Conservation (phyloP, 2,113 vertebrate species). For the Turdus rufiventris region DNA sequence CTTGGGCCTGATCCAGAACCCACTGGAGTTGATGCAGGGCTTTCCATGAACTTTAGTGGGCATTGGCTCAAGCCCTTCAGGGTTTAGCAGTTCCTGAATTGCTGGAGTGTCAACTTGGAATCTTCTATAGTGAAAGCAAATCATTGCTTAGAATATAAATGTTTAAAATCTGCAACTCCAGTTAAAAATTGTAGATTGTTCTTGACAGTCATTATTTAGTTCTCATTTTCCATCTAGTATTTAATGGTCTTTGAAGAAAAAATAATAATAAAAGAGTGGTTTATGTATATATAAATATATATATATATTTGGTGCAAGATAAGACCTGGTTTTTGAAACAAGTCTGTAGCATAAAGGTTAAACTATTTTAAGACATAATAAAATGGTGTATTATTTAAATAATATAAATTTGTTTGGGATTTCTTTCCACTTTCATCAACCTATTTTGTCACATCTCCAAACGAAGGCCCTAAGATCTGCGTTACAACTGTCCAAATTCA, state of each 20-base stretch:
- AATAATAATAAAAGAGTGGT: slow-evolving; percentile 79
- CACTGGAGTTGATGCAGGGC: rapidly evolving
- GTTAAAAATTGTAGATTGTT: slow-evolving; percentile 53
- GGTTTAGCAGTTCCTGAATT: slow-evolving; percentile 51
- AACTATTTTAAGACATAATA: slow-evolving; percentile 96
- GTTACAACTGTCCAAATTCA: not conserved
- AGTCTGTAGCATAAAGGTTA: slow-evolving; percentile 93
- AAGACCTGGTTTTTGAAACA: slow-evolving; percentile 85
- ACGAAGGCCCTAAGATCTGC: not conserved
- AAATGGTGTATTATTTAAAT: slow-evolving; percentile 92
- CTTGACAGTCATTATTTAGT: slow-evolving; percentile 66
- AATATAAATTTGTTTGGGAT: slow-evolving; percentile 52
- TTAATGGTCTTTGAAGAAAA: slow-evolving; percentile 84
- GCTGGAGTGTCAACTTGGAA: slow-evolving; percentile 52
- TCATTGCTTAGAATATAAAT: slow-evolving; percentile 59
- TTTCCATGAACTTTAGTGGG: not conserved
- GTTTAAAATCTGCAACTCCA: slow-evolving; percentile 54
- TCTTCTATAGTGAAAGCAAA: slow-evolving; percentile 68
- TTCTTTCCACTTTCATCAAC: slow-evolving; percentile 1
- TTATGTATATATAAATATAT: slow-evolving; percentile 71
- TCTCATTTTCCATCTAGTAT: slow-evolving; percentile 82
- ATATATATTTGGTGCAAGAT: slow-evolving; percentile 80
- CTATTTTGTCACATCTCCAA: not conserved
- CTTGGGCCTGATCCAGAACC: slow-evolving; percentile 11
- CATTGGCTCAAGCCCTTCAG: not conserved